phyloP scores from a whole-genome alignment of 2,888 invertebrate genomes.

The Sialis fuliginosa region DNA sequence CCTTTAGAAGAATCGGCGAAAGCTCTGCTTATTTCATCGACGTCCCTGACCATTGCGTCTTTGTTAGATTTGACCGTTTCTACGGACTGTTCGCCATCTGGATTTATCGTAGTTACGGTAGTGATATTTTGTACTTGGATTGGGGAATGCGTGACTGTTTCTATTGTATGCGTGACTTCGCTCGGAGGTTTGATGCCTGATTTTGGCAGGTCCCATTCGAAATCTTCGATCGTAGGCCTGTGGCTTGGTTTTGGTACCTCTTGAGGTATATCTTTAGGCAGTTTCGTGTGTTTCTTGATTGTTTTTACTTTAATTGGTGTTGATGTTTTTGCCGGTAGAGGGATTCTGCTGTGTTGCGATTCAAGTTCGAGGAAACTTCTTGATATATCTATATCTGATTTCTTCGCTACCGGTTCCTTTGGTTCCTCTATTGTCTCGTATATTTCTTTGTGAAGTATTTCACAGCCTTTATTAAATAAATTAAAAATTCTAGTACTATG shows the following conservation, averaged over 20 bases:
- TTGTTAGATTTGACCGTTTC: neutral
- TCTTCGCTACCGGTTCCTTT: neutral
- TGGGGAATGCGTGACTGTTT: neutral
- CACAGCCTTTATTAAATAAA: neutral
- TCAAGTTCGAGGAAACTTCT: constrained; percentile 1
- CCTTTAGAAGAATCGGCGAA: neutral
- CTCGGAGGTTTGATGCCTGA: neutral
- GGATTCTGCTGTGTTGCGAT: constrained; percentile 7
- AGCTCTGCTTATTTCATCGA: neutral
- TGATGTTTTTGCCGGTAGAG: constrained; percentile 11
- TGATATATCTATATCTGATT: constrained; percentile 1
- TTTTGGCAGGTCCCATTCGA: constrained; percentile 20
- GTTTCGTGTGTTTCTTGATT: constrained; percentile 29
- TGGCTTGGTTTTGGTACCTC: constrained; percentile 7
- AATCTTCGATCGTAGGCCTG: constrained; percentile 18
- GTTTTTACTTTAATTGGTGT: constrained; percentile 27
- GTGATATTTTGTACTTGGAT: neutral
- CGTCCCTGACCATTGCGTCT: neutral
- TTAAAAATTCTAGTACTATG: neutral
- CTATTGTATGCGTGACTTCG: neutral
- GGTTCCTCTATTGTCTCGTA: neutral
- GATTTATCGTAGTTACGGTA: neutral
- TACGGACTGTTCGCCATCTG: constrained; percentile 1
- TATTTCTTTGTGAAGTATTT: neutral
- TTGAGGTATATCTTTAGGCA: constrained; percentile 4